phyloP scores from a whole-genome alignment of 2,113 vertebrate species.

The Scolopax mira region DNA sequence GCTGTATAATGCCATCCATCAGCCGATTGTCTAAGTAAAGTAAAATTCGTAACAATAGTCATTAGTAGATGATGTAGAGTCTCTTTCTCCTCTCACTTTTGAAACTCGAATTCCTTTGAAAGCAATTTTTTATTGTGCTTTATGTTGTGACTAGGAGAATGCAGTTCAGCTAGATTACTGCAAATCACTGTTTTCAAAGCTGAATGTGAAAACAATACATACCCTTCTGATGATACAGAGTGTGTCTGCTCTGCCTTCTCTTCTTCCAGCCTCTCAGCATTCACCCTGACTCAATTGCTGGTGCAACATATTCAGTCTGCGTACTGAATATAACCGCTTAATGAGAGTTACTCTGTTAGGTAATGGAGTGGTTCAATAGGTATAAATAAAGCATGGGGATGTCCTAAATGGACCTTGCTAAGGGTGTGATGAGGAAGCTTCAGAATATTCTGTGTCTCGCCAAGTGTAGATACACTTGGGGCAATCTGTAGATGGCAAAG shows the following conservation, averaged over 20 bases:
- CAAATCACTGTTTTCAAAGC: neutral
- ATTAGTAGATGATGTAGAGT: neutral
- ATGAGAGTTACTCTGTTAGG: neutral
- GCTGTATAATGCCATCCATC: neutral
- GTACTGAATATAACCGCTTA: neutral
- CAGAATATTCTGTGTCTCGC: neutral
- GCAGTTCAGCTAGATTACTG: neutral
- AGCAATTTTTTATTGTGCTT: neutral
- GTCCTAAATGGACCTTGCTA: neutral
- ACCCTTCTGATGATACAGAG: neutral
- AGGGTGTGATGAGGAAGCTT: neutral
- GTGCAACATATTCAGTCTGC: neutral
- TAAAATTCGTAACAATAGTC: neutral
- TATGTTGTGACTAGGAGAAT: neutral
- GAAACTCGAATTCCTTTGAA: constrained; percentile 11
- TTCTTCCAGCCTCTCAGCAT: neutral
- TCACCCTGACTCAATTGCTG: neutral
- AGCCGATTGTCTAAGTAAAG: neutral
- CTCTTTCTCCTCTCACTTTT: neutral
- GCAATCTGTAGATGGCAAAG: neutral
- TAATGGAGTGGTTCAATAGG: neutral
- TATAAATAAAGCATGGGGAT: neutral
- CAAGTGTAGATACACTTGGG: neutral
- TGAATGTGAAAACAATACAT: neutral
- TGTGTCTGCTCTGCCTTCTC: neutral